Evolutionary conservation across 2,888 invertebrate genomes (phyloP), one percentile per base, ranked within the genome.

Genomic region (Epinotia demarniana): DNA sequence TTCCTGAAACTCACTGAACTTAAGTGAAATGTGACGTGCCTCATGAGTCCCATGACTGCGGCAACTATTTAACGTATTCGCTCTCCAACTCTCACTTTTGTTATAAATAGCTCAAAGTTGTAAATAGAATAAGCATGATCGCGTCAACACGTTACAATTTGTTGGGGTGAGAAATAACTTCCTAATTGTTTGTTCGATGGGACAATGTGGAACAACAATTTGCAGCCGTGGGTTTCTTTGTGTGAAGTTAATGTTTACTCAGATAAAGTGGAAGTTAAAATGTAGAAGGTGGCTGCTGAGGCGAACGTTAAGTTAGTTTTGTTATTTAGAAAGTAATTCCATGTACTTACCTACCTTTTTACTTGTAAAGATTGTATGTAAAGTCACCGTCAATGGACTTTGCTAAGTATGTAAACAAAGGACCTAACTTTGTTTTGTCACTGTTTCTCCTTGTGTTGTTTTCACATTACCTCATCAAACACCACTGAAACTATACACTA

Each of bases 61-160:
- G 16, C 49, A 49, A 49, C 49, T 49, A 49, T 49, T 53, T 33
- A 19, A n/a, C 60, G 23, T 4, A 53, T 53, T 53, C 55, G 53
- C 18, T 46, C 18, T 46, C 61, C 5, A 33, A 18, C 69, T 27
- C 57, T 11, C 49, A 70, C 39, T 1, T 27, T 1, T 27, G 33
- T 33, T 39, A 61, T 53, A 53, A 61, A 61, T 55, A 71, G 53
- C 53, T 27, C 19, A 27, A 62, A 71, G 70, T 62, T 71, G 16
- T 62, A 55, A 62, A 62, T 62, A 71, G 39, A 62, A 16, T 62
- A n/a, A n/a, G n/a, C n/a, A 49, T 61, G 53, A 62, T 69, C 60
- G 46, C 62, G 33, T 55, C 33, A 46, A 39, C 71, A 71, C 19
- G 62, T 55, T 23, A 71, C 62, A 19, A 62, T 39, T 13, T 33